These are phyloP conservation scores for Orchestes rusci DNA, from an alignment of 2,888 invertebrate genomes.

Conservation along the genomic window DNA sequence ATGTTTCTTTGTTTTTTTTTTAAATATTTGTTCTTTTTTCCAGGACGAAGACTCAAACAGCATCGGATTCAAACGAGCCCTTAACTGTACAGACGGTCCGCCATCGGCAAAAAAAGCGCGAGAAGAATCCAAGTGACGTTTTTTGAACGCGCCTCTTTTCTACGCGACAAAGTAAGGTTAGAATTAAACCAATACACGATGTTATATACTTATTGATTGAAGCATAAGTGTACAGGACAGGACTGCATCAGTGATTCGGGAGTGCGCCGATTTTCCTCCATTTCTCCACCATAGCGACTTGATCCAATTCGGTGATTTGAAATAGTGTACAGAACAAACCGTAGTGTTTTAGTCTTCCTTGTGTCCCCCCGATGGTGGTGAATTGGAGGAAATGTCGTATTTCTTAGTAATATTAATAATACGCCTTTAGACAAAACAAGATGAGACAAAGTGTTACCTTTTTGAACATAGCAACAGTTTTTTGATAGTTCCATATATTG, in stretches of 20 bases:
- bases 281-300: no score
- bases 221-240: constrained; percentile 21
- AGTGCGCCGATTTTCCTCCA: constrained; percentile 12
- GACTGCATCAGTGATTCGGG: constrained; percentile 12
- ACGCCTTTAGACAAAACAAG: constrained; percentile 19
- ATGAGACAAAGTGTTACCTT: constrained; percentile 21
- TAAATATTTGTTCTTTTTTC: constrained; percentile 6
- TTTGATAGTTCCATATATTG: constrained; percentile 13
- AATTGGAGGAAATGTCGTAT: constrained; percentile 4
- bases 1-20: no score
- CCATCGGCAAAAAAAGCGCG: constrained; percentile 50
- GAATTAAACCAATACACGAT: constrained; percentile 12
- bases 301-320: no score
- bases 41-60: constrained; percentile 34
- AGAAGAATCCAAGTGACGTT: constrained; percentile 48
- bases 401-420: constrained; percentile 14
- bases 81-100: constrained; percentile 42
- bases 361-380: not conserved
- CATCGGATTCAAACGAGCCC: constrained; percentile 37
- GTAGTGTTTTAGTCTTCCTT: not conserved
- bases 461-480: constrained; percentile 22
- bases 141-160: constrained; percentile 14
- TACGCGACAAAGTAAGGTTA: constrained; percentile 22
- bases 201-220: constrained; percentile 10
- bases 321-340: no score